Evolutionary conservation across 2,888 invertebrate genomes (phyloP), one percentile per base, ranked within the genome.

Genomic region (Acanthosepion pharaonis): DNA sequence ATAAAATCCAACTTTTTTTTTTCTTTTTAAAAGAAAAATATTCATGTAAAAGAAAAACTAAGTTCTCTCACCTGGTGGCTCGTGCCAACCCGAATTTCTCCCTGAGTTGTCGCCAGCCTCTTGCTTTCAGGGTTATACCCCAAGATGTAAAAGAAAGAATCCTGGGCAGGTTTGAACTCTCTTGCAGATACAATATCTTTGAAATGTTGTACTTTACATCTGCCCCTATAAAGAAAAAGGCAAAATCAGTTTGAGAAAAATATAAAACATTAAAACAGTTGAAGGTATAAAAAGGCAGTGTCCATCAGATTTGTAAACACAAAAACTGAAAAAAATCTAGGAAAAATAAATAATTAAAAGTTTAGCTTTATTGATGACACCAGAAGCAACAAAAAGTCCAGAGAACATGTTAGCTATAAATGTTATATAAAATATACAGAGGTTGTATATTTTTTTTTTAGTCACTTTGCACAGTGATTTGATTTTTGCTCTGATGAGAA

Each of bases 81-180:
- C 96, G 98, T 97, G 96, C 98, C 98, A 95, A 98, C 98, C 96
- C 98, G 97, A 95, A 98, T 98, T 97, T 98, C 98, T 95, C 98
- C 98, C 97, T 98, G 98, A 95, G 98, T 98, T 96, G 98, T 98
- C 96, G 98, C 98, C 98, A 98, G 97, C 96, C 97, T 97, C 96
- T 98, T 97, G 95, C 98, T 98, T 96, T 98, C 98, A 91, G 98
- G 98, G 96, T 98, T 98, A 96, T 98, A 98, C 95, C 97, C 97
- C 95, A 98, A 97, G 94, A 98, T 97, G 97, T 98, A 98, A 97
- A 98, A 98, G 97, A 98, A 98, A 92, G 97, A 97, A 97, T 98
- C 98, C 94, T 97, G 97, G 94, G 96, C 96, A 28, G 98, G 97
- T 95, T 97, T 96, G 96, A 98, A 98, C 94, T 97, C 97, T 95